Evolutionary conservation across 2,888 invertebrate species (phyloP).

Genomic region (Mesorhabditis spiculigera): DNA sequence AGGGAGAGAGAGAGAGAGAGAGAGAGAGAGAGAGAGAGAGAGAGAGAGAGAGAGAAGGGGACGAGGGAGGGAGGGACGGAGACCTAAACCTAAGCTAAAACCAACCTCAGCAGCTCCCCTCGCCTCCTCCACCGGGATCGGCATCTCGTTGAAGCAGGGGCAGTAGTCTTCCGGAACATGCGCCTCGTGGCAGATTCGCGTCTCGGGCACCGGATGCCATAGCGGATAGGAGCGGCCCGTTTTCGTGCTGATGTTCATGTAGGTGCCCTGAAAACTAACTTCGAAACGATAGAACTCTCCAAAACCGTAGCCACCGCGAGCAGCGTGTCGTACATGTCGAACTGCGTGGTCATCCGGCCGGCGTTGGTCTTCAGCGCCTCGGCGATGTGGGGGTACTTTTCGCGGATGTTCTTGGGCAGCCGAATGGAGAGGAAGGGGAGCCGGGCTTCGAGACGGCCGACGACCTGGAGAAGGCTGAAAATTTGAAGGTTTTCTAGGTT

Average conservation of each 20-base stretch:
- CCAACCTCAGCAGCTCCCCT: slow-evolving; percentile 20
- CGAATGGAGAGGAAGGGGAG: slow-evolving; percentile 59
- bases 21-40: too few species aligned
- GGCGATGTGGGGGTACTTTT: slow-evolving; percentile 52
- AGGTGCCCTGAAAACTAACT: neutral
- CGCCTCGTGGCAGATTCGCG: slow-evolving; percentile 36
- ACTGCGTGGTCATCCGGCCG: slow-evolving; percentile 59
- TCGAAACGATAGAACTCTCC: too few species aligned
- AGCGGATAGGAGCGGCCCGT: slow-evolving; percentile 20
- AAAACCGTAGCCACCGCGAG: slow-evolving; percentile 24
- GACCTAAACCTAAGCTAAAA: neutral
- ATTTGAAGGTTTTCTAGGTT: too few species aligned
- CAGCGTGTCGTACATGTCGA: slow-evolving; percentile 59
- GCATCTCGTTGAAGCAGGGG: slow-evolving; percentile 40
- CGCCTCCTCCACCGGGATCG: slow-evolving; percentile 27
- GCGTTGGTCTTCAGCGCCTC: slow-evolving; percentile 54
- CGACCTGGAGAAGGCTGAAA: slow-evolving; percentile 22
- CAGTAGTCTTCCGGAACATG: slow-evolving; percentile 46
- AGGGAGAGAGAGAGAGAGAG: too few species aligned
- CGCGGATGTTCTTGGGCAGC: slow-evolving; percentile 55
- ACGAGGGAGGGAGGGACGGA: neutral
- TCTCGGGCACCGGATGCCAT: slow-evolving; percentile 27
- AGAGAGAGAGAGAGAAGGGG: too few species aligned
- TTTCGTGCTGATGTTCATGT: neutral
- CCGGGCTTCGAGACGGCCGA: slow-evolving; percentile 61